Evolutionary conservation across 2,888 invertebrate species (phyloP).

Genomic region (Nomada goodeniana): DNA sequence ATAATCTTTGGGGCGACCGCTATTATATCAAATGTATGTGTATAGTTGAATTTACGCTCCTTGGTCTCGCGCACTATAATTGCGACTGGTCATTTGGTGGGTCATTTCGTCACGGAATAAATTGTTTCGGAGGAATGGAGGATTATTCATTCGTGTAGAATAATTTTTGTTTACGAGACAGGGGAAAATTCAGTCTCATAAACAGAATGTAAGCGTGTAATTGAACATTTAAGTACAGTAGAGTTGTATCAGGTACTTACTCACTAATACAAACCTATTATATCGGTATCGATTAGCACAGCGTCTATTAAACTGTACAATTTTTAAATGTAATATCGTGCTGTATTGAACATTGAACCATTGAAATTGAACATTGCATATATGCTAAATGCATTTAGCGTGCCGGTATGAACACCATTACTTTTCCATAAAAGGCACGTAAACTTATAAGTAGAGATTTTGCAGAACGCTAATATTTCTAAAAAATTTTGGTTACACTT

Average conservation of each 20-base stretch:
- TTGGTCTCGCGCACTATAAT: neutral
- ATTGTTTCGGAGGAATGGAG: neutral
- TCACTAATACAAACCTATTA: conserved; percentile 29
- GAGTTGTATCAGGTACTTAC: conserved; percentile 51
- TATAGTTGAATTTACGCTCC: conserved; percentile 13
- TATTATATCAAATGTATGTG: conserved; percentile 23
- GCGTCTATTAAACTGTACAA: conserved; percentile 20
- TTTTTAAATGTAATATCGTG: conserved; percentile 27
- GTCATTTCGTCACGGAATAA: neutral
- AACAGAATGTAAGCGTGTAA: conserved; percentile 29
- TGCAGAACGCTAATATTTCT: conserved; percentile 39
- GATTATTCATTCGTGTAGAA: conserved; percentile 13
- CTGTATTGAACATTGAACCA: no score
- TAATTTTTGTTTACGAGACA: conserved; percentile 22
- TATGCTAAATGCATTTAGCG: conserved; percentile 46
- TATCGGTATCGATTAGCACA: conserved; percentile 16
- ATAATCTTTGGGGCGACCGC: no score
- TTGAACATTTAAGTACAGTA: conserved; percentile 40
- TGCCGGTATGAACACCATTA: conserved; percentile 67
- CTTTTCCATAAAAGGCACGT: conserved; percentile 69
- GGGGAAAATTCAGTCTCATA: neutral
- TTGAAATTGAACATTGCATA: conserved; percentile 38
- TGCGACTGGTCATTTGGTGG: conserved; percentile 4
- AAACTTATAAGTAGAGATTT: conserved; percentile 59
- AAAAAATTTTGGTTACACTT: conserved; percentile 38